These are phyloP conservation scores for Drosophila funebris DNA, from an alignment of 1,140 invertebrate species.

Conservation along the genomic window DNA sequence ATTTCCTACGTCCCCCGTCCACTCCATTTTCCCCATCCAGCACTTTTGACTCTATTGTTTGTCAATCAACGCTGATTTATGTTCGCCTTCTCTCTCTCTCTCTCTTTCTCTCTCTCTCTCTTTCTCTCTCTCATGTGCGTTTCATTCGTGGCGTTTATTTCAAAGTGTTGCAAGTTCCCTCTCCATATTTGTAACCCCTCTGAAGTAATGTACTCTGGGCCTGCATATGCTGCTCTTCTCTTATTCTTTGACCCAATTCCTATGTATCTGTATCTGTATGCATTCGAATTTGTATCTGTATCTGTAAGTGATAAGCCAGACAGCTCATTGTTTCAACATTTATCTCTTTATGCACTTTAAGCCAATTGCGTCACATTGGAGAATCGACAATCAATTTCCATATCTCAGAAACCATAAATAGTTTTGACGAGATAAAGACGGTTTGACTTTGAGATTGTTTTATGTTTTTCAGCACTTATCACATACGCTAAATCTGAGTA, in stretches of 20 bases:
- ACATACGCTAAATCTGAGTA: too few relatives aligned
- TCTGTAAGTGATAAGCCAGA: constrained; percentile 24
- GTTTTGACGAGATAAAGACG: not conserved
- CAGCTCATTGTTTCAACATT: constrained; percentile 16
- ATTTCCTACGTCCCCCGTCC: constrained; percentile 59
- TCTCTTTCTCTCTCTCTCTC: not conserved
- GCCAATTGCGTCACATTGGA: constrained; percentile 9
- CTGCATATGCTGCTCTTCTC: constrained; percentile 14
- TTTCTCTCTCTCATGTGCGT: not conserved
- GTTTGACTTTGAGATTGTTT: not conserved
- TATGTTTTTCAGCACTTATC: not conserved
- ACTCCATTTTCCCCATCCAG: not conserved
- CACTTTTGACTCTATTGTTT: constrained; percentile 60
- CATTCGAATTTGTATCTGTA: not conserved
- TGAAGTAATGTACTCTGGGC: too few relatives aligned
- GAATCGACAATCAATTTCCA: not conserved
- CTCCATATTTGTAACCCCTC: not conserved
- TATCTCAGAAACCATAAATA: not conserved
- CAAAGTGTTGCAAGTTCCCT: not conserved
- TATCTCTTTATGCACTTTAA: constrained; percentile 13
- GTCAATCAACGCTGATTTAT: constrained; percentile 79
- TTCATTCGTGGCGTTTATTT: too few relatives aligned
- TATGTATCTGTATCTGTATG: constrained; percentile 4
- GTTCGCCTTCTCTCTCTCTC: constrained; percentile 4
- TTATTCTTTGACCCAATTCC: constrained; percentile 26